Conservation (phyloP, 2,113 vertebrate species). For the Hoplias malabaricus region DNA sequence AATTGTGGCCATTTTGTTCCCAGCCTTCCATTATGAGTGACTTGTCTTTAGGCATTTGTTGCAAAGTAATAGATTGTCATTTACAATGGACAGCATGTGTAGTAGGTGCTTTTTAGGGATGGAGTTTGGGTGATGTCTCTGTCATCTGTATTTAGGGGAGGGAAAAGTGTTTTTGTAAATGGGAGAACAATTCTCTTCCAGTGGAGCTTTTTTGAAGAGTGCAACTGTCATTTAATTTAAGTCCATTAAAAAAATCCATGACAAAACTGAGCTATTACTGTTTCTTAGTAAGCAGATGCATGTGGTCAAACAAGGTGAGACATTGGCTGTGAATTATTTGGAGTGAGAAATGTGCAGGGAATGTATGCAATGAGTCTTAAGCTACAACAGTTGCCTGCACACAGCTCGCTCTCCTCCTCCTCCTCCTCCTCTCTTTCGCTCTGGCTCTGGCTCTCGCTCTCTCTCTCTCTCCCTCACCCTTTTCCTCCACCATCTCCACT, state of each 20-base stretch:
- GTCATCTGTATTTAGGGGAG: background rate
- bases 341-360: slow-evolving; percentile 6
- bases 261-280: background rate
- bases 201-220: no score
- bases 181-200: background rate
- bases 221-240: no score
- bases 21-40: background rate
- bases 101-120: background rate
- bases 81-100: background rate
- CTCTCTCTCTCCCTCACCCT: slow-evolving; percentile 32
- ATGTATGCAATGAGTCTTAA: slow-evolving; percentile 29
- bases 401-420: slow-evolving; percentile 7
- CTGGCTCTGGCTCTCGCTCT: slow-evolving; percentile 39
- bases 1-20: slow-evolving; percentile 9
- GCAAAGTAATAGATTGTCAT: background rate
- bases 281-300: background rate
- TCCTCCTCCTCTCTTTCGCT: slow-evolving; percentile 22
- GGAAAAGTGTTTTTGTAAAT: background rate
- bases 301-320: background rate
- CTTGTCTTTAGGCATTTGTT: background rate
- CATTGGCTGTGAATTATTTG: background rate
- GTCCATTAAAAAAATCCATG: background rate
- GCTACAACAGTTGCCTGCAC: slow-evolving; percentile 34
- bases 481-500: slow-evolving; percentile 41
- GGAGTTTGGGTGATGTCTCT: background rate